These are phyloP conservation scores for Poeciliopsis gracilis DNA, from an alignment of 2,797 vertebrate genomes.

Conservation along the genomic window DNA sequence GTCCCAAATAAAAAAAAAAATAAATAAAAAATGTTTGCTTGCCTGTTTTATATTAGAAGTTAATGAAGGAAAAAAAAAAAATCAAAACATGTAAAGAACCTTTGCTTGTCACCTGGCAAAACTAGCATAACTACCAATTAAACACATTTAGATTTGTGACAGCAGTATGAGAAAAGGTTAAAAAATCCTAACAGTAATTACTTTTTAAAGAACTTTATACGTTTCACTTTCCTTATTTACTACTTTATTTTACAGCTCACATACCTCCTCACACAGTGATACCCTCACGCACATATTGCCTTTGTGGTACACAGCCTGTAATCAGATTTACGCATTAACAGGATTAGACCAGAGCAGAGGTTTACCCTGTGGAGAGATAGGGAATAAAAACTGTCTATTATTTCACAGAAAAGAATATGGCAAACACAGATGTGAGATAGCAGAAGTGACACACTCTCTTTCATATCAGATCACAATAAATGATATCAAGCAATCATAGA, in stretches of 20 bases:
- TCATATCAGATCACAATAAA: constrained; percentile 57
- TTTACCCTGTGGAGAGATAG: constrained; percentile 50
- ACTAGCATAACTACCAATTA: neutral
- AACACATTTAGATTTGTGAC: neutral
- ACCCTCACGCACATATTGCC: constrained; percentile 35
- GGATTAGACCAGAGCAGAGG: constrained; percentile 69
- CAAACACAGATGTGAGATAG: constrained; percentile 61
- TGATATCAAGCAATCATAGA: constrained; percentile 58
- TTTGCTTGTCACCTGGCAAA: neutral
- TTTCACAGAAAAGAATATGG: constrained; percentile 40
- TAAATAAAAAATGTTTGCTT: neutral
- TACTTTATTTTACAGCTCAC: constrained; percentile 17
- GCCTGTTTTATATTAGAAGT: neutral
- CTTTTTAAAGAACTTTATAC: neutral
- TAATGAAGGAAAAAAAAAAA: neutral
- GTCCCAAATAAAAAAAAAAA: neutral
- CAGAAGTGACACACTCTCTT: constrained; percentile 50
- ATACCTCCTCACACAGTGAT: constrained; percentile 22
- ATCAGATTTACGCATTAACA: constrained; percentile 74
- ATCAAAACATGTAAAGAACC: neutral
- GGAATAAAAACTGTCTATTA: constrained; percentile 68
- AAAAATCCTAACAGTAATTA: neutral
- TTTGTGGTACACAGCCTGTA: constrained; percentile 54
- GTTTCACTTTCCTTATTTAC: constrained; percentile 5
- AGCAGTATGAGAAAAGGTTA: neutral